These are phyloP conservation scores for Helicolenus hilgendorfi DNA, from an alignment of 2,797 vertebrate genomes.

Conservation along the genomic window DNA sequence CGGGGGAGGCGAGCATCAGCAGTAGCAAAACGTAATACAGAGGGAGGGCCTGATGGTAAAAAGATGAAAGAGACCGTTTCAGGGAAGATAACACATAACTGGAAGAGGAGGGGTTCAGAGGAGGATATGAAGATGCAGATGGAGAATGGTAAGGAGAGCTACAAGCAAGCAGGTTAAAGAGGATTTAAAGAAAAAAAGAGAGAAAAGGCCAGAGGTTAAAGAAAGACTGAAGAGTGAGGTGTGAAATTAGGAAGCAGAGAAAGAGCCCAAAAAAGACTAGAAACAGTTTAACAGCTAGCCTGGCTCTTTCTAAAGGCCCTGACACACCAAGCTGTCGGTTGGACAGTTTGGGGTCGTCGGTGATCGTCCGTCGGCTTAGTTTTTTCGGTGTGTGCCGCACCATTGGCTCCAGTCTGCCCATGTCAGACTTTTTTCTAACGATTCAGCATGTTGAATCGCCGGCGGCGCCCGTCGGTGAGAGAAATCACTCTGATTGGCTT, in stretches of 20 bases:
- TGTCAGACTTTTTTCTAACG: too few species aligned
- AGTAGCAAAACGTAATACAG: neutral
- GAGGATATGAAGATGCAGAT: neutral
- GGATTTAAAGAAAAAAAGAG: constrained; percentile 7
- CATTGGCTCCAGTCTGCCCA: too few species aligned
- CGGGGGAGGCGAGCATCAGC: neutral
- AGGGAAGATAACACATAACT: neutral
- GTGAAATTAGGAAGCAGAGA: neutral
- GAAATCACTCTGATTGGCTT: too few species aligned
- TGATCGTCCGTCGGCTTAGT: too few species aligned
- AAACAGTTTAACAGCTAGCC: too few species aligned
- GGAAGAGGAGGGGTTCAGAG: neutral
- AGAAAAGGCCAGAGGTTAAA: constrained; percentile 2
- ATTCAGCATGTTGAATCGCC: too few species aligned
- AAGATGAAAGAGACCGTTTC: constrained; percentile 1
- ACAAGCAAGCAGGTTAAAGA: constrained; percentile 3
- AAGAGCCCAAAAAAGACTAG: neutral
- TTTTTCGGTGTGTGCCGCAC: too few species aligned
- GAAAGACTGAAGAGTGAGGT: constrained; percentile 5
- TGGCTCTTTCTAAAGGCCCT: too few species aligned
- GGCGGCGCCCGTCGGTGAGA: too few species aligned
- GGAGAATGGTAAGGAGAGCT: neutral
- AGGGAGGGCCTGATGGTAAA: neutral
- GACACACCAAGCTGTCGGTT: too few species aligned
- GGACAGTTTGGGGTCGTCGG: too few species aligned